These are phyloP conservation scores for Macrobrachium rosenbergii DNA, from an alignment of 1,140 invertebrate species.

Conservation along the genomic window DNA sequence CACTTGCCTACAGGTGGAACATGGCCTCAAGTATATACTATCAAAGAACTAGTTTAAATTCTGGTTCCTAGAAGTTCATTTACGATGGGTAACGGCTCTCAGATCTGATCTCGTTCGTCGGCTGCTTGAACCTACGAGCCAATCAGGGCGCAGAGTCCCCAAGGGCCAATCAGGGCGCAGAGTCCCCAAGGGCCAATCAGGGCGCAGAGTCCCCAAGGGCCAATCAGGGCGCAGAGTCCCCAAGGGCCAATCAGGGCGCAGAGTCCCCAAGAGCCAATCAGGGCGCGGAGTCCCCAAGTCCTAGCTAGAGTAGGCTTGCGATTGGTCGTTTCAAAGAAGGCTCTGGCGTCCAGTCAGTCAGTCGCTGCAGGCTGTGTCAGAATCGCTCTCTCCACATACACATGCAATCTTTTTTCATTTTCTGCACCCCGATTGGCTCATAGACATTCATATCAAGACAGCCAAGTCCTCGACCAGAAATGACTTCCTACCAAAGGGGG, in stretches of 20 bases:
- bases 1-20: conserved; percentile 34
- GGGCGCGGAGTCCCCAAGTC: not conserved
- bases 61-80: conserved; percentile 20
- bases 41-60: conserved; percentile 6
- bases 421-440: too few species aligned
- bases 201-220: not conserved
- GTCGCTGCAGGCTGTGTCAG: too few species aligned
- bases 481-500: too few species aligned
- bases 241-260: conserved; percentile 1
- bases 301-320: too few species aligned
- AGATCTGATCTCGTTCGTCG: not conserved
- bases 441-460: too few species aligned
- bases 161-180: not conserved
- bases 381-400: too few species aligned
- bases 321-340: too few species aligned
- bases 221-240: not conserved
- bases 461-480: not conserved
- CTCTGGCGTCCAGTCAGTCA: too few species aligned
- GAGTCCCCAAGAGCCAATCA: conserved; percentile 2
- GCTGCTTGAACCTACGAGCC: conserved; percentile 1
- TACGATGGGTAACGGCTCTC: conserved; percentile 7
- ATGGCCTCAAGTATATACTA: conserved; percentile 11
- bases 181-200: not conserved
- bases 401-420: too few species aligned
- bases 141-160: not conserved